A percentile compares a stretch with the other conserved stretches of the same genome.
Evolutionary conservation across 2,888 invertebrate genomes (phyloP).

Genomic region (Dryomyza anilis): DNA sequence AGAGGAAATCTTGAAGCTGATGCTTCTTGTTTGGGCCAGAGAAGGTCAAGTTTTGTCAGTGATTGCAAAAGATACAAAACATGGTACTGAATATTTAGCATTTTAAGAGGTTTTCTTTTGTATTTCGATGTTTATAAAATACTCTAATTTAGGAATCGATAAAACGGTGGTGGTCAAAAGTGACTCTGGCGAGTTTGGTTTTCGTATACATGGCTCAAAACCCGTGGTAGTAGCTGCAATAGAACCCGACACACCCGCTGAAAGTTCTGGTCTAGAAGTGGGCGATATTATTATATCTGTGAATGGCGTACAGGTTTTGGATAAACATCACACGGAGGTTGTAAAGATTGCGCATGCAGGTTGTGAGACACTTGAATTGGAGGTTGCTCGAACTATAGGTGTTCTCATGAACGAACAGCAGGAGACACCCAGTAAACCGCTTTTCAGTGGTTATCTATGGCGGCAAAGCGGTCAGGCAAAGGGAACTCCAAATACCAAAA

Average conservation of each 20-base stretch:
- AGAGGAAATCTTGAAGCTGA: slow-evolving; percentile 79
- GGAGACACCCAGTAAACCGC: slow-evolving; percentile 67
- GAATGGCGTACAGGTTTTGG: slow-evolving; percentile 88
- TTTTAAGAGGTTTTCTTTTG: background rate
- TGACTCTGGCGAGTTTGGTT: slow-evolving; percentile 89
- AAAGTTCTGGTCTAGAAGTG: slow-evolving; percentile 87
- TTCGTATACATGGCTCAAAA: slow-evolving; percentile 92
- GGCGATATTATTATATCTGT: slow-evolving; percentile 93
- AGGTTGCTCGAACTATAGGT: slow-evolving; percentile 86
- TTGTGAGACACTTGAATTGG: slow-evolving; percentile 82
- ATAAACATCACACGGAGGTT: slow-evolving; percentile 91
- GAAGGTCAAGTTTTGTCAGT: slow-evolving; percentile 74
- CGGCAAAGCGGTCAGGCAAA: slow-evolving; percentile 69
- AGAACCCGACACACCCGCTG: slow-evolving; percentile 92
- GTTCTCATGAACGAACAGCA: slow-evolving; percentile 72
- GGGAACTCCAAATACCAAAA: slow-evolving; percentile 63
- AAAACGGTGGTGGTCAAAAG: slow-evolving; percentile 83
- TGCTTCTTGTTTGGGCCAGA: slow-evolving; percentile 82
- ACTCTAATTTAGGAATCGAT: slow-evolving; percentile 77
- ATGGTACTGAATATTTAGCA: slow-evolving; percentile 59
- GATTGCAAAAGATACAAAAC: slow-evolving; percentile 67
- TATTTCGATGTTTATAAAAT: background rate
- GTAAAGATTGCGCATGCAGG: slow-evolving; percentile 90
- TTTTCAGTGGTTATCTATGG: slow-evolving; percentile 81
- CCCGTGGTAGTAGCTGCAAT: slow-evolving; percentile 97